These are phyloP conservation scores for Montipora cactus DNA, from an alignment of 64 coral and sea anemone genomes.

Conservation along the genomic window DNA sequence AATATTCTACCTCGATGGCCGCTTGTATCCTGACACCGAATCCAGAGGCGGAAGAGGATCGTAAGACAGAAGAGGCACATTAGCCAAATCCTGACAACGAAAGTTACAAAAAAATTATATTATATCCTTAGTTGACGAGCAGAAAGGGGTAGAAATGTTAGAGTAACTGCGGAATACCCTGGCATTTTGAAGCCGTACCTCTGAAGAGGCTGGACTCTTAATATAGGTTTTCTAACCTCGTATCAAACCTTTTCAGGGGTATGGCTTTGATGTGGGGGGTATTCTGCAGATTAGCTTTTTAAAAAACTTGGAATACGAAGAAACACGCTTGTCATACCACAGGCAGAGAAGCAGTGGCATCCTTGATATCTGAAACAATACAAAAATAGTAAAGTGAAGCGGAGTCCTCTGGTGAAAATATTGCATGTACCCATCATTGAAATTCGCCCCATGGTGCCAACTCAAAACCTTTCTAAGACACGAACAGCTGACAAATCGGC, in stretches of 20 bases:
- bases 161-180: too few relatives aligned
- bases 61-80: slow-evolving; percentile 87
- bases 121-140: too few relatives aligned
- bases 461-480: background rate
- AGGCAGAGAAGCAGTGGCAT: slow-evolving; percentile 63
- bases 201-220: too few relatives aligned
- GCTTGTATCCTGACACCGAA: slow-evolving; percentile 81
- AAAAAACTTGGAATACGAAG: background rate
- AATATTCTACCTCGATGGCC: slow-evolving; percentile 67
- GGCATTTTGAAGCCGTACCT: too few relatives aligned
- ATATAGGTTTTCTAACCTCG: too few relatives aligned
- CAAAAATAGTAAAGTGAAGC: background rate
- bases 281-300: background rate
- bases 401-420: too few relatives aligned
- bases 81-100: slow-evolving; percentile 76
- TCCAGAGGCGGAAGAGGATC: slow-evolving; percentile 91
- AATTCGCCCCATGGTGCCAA: too few relatives aligned
- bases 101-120: background rate
- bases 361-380: slow-evolving; percentile 61
- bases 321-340: slow-evolving; percentile 16
- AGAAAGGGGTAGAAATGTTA: too few relatives aligned
- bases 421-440: too few relatives aligned
- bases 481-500: background rate
- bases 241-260: too few relatives aligned
- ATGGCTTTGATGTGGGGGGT: too few relatives aligned